Base-by-base conservation (phyloP, 2,888 invertebrate species). In the Leptinotarsa haldemani region DNA sequence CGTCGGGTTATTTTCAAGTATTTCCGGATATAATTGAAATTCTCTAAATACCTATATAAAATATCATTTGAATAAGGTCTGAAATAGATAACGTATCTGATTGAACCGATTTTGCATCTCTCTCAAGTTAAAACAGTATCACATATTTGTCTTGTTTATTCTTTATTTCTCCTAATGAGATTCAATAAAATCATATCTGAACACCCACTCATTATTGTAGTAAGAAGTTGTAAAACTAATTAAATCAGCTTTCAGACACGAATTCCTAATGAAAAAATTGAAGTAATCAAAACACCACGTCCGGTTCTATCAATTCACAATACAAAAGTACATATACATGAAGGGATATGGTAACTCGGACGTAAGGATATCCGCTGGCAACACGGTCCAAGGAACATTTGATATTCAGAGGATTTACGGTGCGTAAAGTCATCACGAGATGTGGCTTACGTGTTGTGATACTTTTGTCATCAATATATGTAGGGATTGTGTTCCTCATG, bases 351-450 rank as follows among this genome's bases (percentile, higher is more conserved):
- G 79, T 80, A 74, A 75, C 73, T 77, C 77, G 84, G 83, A 85
- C 80, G 82, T 82, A 84, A 86, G 87, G 87, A 87, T 87, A 86
- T 87, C 87, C 88, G 87, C 83, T 86, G 85, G 86, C 83, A 85
- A 86, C 84, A 85, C 87, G 87, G 84, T 87, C 86, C 86, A 85
- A 86, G 85, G 83, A 83, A 74, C 84, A 82, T 82, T 79, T 81
- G 84, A 82, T 81, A 85, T 85, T 80, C 86, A 85, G 86, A 86
- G 87, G 87, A 87, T 85, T 85, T 83, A 87, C 86, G 87, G 83
- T 86, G 83, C 78, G 58, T 77, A 77, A 80, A 77, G 76, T 76
- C 79, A 80, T 73, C 70, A 70, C 69, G 77, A 73, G 77, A 77
- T 75, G 71, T 52, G 22, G 64, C 48, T 58, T 16, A 69, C 46